Base-by-base conservation (phyloP, 1,140 invertebrate species). In the Caenorhabditis remanei region DNA sequence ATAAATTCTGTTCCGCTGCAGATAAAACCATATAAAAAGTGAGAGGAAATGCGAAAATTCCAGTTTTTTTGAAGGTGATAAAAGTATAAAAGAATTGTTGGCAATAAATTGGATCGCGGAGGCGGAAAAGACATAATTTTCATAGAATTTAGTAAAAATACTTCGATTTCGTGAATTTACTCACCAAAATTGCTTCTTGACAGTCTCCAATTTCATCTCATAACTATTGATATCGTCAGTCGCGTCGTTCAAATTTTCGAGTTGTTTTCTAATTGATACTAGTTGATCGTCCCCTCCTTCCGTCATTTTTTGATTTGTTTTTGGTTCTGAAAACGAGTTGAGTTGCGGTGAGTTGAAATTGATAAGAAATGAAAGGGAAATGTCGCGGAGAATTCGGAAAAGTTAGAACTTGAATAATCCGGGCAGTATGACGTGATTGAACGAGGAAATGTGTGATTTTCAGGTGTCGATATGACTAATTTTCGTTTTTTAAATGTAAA, bases 181-280 rank as follows among this genome's bases (percentile, higher is more conserved):
- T 79, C n/a, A 79, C 71, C 71, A 79, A 79, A 79, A 79, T 21
- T 79, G 71, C 19, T 53, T 50, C 4, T 50, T 50, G 6, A 79
- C 46, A 79, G 7, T 7, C 19, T 79, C 71, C 46, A 79, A 79
- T 24, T 79, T 79, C 71, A 79, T 79, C 46, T 79, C 71, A 79
- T 79, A 79, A 50, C 71, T 79, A 24, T 79, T 79, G n/a, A 79
- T 79, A n/a, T 50, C 71, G 16, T 79, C 71, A 24, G 71, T 79
- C 4, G 71, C 71, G 21, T 79, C 41, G 24, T 79, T 79, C 21
- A 79, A 50, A 79, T 79, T 79, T 50, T 79, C 71, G 46, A 79
- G 71, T 24, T 79, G 71, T 32, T 79, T 79, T 41, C 71, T 41
- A 79, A 79, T 79, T 46, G 71, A 79, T 79, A 79, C 40, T 50